phyloP scores from a whole-genome alignment of 2,797 vertebrate species.

The Masticophis lateralis region DNA sequence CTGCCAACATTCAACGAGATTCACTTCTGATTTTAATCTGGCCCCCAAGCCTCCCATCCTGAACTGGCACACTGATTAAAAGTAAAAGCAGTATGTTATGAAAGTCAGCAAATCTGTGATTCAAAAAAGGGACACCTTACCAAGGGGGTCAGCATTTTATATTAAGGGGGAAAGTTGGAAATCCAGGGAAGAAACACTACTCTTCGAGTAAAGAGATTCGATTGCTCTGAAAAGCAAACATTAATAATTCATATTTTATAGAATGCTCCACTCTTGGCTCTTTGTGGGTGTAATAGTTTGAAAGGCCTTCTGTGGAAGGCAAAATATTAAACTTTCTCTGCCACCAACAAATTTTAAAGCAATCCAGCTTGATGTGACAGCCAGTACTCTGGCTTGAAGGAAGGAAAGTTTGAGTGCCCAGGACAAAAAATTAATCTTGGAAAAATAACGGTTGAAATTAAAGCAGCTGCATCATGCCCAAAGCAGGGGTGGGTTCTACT shows the following conservation, averaged over 20 bases:
- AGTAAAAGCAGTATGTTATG: constrained; percentile 63
- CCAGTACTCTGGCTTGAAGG: constrained; percentile 39
- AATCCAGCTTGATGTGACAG: constrained; percentile 48
- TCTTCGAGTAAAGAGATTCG: constrained; percentile 63
- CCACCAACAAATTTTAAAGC: constrained; percentile 57
- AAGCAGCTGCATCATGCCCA: not conserved
- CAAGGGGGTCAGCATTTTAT: constrained; percentile 71
- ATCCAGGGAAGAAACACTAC: constrained; percentile 58
- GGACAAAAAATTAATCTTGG: constrained; percentile 38
- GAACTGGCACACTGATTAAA: constrained; percentile 65
- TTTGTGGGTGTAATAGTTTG: constrained; percentile 59
- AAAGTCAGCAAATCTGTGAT: constrained; percentile 72
- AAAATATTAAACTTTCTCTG: constrained; percentile 50
- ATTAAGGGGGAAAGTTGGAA: constrained; percentile 66
- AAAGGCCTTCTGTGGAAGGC: constrained; percentile 44
- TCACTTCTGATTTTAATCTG: constrained; percentile 64
- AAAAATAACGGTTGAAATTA: not conserved
- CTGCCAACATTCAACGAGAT: constrained; percentile 48
- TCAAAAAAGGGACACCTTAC: constrained; percentile 69
- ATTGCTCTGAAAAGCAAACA: constrained; percentile 60
- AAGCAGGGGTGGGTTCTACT: not conserved
- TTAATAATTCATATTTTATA: constrained; percentile 75
- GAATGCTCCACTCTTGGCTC: constrained; percentile 59
- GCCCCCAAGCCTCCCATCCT: constrained; percentile 52
- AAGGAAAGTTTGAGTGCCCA: constrained; percentile 48